Conservation (phyloP, 2,888 invertebrate genomes). For the Rhagophthalmus giganteus region DNA sequence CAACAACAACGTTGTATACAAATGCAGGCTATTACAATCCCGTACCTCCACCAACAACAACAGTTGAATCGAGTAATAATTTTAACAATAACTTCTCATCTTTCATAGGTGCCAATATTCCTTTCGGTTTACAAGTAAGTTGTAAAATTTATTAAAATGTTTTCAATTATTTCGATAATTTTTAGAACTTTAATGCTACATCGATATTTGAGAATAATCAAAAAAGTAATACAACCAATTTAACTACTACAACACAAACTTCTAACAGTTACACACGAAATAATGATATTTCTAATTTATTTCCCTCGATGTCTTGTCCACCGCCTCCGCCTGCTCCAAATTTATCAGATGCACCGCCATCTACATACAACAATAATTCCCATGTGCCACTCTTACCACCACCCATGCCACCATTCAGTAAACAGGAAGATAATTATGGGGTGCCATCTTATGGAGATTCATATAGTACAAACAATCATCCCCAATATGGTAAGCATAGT, state of each 20-base stretch:
- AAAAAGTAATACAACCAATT: constrained; percentile 5
- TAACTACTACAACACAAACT: constrained; percentile 14
- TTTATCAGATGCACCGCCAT: constrained; percentile 25
- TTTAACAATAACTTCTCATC: constrained; percentile 63
- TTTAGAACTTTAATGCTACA: constrained; percentile 28
- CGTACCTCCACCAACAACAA: constrained; percentile 41
- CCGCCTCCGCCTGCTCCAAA: constrained; percentile 51
- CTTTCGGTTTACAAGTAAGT: constrained; percentile 59
- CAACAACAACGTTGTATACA: constrained; percentile 32
- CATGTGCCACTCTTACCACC: constrained; percentile 63
- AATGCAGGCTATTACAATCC: constrained; percentile 59
- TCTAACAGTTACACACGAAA: constrained; percentile 11
- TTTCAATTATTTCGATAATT: not conserved
- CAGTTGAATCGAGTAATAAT: constrained; percentile 31
- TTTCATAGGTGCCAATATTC: constrained; percentile 66
- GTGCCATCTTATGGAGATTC: constrained; percentile 19
- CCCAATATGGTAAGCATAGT: constrained; percentile 29
- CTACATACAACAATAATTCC: constrained; percentile 29
- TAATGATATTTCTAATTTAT: constrained; percentile 37
- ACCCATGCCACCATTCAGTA: constrained; percentile 54
- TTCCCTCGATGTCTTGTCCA: constrained; percentile 56
- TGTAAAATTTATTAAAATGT: constrained; percentile 3
- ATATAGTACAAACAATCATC: constrained; percentile 7
- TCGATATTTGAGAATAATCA: constrained; percentile 22
- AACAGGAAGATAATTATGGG: constrained; percentile 40